These are phyloP conservation scores for Drosophila elegans DNA, from an alignment of 1,140 invertebrate genomes.

Conservation along the genomic window DNA sequence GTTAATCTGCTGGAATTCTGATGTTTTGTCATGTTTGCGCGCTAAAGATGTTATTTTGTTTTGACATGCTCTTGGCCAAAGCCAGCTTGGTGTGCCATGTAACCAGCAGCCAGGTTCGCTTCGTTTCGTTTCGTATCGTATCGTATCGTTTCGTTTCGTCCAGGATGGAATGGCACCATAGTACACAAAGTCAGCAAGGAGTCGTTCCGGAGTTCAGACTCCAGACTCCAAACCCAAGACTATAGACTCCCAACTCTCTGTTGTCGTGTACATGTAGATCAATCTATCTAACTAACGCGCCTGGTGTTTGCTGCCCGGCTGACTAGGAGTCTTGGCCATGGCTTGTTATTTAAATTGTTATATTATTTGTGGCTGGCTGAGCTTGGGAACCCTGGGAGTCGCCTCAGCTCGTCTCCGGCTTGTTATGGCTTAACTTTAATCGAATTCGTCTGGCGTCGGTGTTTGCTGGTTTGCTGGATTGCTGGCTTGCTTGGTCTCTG, in stretches of 20 bases:
- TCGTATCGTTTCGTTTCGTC: slow-evolving; percentile 14
- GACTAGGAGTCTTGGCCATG: slow-evolving; percentile 50
- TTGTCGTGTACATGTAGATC: slow-evolving; percentile 83
- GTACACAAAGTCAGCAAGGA: slow-evolving; percentile 34
- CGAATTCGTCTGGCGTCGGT: slow-evolving; percentile 68
- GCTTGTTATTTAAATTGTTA: slow-evolving; percentile 84
- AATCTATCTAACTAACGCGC: slow-evolving; percentile 84
- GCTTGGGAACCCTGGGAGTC: slow-evolving; percentile 64
- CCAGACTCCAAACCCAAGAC: background rate
- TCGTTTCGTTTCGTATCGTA: slow-evolving; percentile 6
- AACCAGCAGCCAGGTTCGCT: slow-evolving; percentile 47
- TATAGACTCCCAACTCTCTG: slow-evolving; percentile 41
- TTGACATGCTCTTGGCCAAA: slow-evolving; percentile 77
- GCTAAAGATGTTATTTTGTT: slow-evolving; percentile 84
- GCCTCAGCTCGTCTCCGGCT: slow-evolving; percentile 40
- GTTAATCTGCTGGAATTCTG: slow-evolving; percentile 83
- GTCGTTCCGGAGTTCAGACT: slow-evolving; percentile 14
- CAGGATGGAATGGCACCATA: slow-evolving; percentile 33
- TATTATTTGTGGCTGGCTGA: slow-evolving; percentile 79
- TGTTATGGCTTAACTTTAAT: slow-evolving; percentile 78
- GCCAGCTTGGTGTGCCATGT: slow-evolving; percentile 33
- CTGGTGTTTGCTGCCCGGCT: slow-evolving; percentile 65
- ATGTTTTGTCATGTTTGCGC: slow-evolving; percentile 83
- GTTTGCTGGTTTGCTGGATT: slow-evolving; percentile 22
- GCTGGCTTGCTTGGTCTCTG: slow-evolving; percentile 7